Evolutionary conservation across 2,888 invertebrate genomes (phyloP).

Genomic region (Cataglyphis altisquamis): DNA sequence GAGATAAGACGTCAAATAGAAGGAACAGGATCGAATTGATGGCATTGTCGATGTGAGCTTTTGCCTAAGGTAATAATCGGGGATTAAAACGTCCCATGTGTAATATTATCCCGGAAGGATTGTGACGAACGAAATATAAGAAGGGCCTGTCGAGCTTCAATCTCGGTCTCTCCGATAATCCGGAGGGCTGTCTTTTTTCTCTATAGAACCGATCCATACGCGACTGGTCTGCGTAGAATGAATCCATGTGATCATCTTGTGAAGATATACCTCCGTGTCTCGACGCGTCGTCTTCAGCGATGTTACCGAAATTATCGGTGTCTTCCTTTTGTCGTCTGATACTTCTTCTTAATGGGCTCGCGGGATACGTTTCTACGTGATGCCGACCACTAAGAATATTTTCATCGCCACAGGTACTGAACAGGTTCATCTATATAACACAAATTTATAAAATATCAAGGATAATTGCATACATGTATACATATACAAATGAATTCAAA

Average conservation of each 20-base stretch:
- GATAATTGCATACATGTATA: background rate
- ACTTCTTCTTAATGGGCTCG: constrained; percentile 86
- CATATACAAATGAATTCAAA: background rate
- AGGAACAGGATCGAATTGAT: constrained; percentile 47
- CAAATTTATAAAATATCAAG: background rate
- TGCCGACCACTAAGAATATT: constrained; percentile 91
- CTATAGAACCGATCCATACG: constrained; percentile 14
- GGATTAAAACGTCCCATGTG: constrained; percentile 96
- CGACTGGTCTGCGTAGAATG: constrained; percentile 17
- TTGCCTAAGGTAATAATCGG: constrained; percentile 76
- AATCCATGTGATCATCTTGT: constrained; percentile 55
- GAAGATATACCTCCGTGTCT: background rate
- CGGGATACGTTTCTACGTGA: constrained; percentile 94
- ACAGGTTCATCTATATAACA: constrained; percentile 89
- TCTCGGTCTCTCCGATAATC: constrained; percentile 85
- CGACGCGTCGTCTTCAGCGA: constrained; percentile 30
- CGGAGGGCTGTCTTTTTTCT: constrained; percentile 49
- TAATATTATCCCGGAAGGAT: constrained; percentile 96
- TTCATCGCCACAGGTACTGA: constrained; percentile 93
- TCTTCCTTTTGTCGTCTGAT: background rate
- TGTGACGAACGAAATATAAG: constrained; percentile 95
- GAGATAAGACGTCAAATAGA: constrained; percentile 14
- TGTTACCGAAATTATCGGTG: background rate
- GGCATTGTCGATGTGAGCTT: background rate
- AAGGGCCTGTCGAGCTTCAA: constrained; percentile 95